phyloP scores from a whole-genome alignment of 2,797 vertebrate genomes.

The Siniperca scherzeri region DNA sequence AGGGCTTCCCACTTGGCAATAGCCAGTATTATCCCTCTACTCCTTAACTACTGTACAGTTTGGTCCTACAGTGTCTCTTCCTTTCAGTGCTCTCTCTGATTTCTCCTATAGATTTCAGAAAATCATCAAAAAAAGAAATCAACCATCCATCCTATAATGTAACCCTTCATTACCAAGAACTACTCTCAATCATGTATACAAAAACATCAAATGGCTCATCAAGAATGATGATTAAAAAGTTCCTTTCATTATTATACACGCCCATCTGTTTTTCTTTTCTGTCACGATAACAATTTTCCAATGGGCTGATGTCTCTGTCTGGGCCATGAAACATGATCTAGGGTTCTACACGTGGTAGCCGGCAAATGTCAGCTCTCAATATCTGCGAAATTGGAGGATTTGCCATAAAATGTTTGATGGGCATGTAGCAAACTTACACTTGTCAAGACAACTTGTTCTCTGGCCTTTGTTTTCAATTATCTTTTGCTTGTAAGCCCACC shows the following conservation, averaged over 20 bases:
- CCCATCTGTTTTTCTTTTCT: background rate
- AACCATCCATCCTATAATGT: constrained; percentile 4
- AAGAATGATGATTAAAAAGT: background rate
- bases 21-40: background rate
- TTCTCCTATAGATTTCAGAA: background rate
- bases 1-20: background rate
- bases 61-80: background rate
- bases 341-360: constrained; percentile 58
- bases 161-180: constrained; percentile 5
- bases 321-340: constrained; percentile 32
- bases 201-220: constrained; percentile 18
- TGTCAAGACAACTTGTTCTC: constrained; percentile 28
- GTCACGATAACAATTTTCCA: background rate
- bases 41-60: background rate
- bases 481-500: background rate
- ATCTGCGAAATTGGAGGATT: constrained; percentile 8
- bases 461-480: background rate
- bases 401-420: background rate
- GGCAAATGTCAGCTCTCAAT: constrained; percentile 45
- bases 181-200: constrained; percentile 2
- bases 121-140: background rate
- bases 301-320: constrained; percentile 34
- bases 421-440: background rate
- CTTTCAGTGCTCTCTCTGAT: background rate
- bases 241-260: background rate